phyloP scores from a whole-genome alignment of 2,797 vertebrate genomes.

The Zalophus californianus region DNA sequence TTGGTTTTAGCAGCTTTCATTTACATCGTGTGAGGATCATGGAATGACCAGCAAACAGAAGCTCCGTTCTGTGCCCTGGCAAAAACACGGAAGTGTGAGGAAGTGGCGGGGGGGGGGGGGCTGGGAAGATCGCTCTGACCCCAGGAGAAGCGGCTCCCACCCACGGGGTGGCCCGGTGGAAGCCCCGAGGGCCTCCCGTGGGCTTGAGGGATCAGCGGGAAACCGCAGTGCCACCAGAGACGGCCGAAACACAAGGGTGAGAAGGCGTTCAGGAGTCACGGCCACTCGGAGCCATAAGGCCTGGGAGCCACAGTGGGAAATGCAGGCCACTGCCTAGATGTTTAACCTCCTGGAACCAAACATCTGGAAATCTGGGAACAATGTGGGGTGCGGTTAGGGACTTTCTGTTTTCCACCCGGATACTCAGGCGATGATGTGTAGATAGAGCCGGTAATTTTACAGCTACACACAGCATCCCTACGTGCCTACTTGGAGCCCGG shows the following conservation, averaged over 20 bases:
- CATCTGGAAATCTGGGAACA: not conserved
- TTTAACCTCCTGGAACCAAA: not conserved
- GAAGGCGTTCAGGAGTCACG: not conserved
- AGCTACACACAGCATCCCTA: not conserved
- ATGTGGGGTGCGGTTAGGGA: not conserved
- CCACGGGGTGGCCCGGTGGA: not conserved
- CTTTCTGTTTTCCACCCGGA: not conserved
- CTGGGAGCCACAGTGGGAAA: not conserved
- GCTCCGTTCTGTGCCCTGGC: slow-evolving; percentile 70
- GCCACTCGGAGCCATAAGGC: not conserved
- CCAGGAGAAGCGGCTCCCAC: not conserved
- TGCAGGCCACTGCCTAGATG: not conserved
- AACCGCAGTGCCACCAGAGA: not conserved
- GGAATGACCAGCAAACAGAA: slow-evolving; percentile 85
- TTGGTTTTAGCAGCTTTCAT: slow-evolving; percentile 87
- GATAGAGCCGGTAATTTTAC: not conserved
- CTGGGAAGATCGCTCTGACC: slow-evolving; percentile 4
- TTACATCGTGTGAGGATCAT: slow-evolving; percentile 84
- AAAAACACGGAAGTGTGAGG: slow-evolving; percentile 76
- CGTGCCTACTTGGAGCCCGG: not conserved
- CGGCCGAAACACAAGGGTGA: not conserved
- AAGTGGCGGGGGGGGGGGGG: not conserved
- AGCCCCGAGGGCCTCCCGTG: not conserved
- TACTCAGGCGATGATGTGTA: not conserved
- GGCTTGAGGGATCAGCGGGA: not conserved